Evolutionary conservation across 1,140 invertebrate species (phyloP).

Genomic region (Acromyrmex charruanus): DNA sequence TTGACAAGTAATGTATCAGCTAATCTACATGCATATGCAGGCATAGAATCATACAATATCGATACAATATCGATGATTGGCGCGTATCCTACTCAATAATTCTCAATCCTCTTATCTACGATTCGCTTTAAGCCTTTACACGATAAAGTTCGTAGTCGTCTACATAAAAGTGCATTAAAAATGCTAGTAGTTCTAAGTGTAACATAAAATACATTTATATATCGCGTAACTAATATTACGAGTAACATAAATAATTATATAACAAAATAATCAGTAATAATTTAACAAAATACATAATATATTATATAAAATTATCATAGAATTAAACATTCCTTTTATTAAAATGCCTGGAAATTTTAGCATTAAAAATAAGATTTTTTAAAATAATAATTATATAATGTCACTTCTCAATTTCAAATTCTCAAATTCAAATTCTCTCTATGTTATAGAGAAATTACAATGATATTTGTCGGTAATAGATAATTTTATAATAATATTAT

Average conservation of each 20-base stretch:
- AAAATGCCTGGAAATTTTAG: background rate
- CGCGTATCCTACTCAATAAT: constrained; percentile 25
- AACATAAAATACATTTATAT: background rate
- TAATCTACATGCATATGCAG: constrained; percentile 1
- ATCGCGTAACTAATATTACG: background rate
- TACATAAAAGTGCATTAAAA: background rate
- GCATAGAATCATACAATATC: constrained; percentile 4
- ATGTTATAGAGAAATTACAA: background rate
- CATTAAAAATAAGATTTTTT: background rate
- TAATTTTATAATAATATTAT: background rate
- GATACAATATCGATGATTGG: background rate
- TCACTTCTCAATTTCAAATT: background rate
- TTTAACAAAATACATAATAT: background rate
- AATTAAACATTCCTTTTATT: background rate
- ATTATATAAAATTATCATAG: too few species aligned
- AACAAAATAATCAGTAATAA: background rate
- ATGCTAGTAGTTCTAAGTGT: background rate
- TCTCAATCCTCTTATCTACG: constrained; percentile 47
- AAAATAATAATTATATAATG: background rate
- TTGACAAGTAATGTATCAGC: background rate
- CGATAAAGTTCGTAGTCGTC: constrained; percentile 5
- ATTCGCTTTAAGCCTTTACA: constrained; percentile 31
- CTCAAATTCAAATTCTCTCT: background rate
- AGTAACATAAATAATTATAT: background rate
- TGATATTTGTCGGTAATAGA: background rate